Percentiles rank a stretch among this genome's conserved stretches.
Evolutionary conservation across 2,113 vertebrate genomes (phyloP).

Genomic region (Bungarus multicinctus): DNA sequence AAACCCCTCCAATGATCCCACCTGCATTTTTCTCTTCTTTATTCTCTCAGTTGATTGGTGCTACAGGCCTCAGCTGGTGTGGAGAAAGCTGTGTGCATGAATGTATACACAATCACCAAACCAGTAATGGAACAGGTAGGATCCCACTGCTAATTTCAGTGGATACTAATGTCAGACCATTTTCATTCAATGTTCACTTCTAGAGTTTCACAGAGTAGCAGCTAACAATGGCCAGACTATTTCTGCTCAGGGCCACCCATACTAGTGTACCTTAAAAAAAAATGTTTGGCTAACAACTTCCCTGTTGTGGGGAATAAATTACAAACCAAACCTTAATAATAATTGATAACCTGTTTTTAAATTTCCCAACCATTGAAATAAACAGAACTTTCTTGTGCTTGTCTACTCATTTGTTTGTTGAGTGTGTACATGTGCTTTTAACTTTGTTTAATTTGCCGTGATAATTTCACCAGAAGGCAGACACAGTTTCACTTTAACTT

Average conservation of each 20-base stretch:
- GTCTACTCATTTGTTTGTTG: not conserved
- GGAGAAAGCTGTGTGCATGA: too few species aligned
- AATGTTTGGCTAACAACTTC: not conserved
- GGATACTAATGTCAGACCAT: not conserved
- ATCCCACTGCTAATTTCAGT: not conserved
- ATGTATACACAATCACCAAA: too few species aligned
- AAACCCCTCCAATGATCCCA: too few species aligned
- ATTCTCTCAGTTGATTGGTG: too few species aligned
- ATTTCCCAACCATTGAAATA: not conserved
- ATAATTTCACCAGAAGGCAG: conserved; percentile 61
- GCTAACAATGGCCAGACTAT: not conserved
- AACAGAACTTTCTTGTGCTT: not conserved
- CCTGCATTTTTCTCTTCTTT: too few species aligned
- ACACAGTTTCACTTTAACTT: conserved; percentile 63
- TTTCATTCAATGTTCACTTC: not conserved
- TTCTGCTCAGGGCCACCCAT: not conserved
- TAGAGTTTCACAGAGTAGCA: not conserved
- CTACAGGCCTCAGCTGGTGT: too few species aligned
- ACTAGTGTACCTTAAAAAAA: not conserved
- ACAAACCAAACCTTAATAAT: not conserved
- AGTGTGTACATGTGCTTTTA: conserved; percentile 36
- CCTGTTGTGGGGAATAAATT: not conserved
- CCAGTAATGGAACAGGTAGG: too few species aligned
- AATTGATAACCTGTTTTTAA: not conserved
- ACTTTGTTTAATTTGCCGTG: conserved; percentile 60